Evolutionary conservation across 2,888 invertebrate species (phyloP).

Genomic region (Myathropa florea): DNA sequence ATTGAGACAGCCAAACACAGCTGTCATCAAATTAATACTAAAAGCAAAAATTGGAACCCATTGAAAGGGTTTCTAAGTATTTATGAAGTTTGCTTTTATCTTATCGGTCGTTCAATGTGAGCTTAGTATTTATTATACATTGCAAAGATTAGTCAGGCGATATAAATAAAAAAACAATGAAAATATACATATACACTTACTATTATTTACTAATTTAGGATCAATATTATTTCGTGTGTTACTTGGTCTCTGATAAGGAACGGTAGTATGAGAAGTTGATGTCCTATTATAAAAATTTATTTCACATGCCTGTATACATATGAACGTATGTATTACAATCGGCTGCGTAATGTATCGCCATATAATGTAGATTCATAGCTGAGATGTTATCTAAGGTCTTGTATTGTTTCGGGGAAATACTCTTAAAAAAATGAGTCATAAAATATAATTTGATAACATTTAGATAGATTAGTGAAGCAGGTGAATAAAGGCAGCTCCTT

Average conservation of each 20-base stretch:
- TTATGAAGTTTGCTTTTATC: constrained; percentile 40
- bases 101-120: constrained; percentile 42
- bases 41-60: not conserved
- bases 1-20: not conserved
- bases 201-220: not conserved
- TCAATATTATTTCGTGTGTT: not conserved
- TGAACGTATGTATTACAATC: not conserved
- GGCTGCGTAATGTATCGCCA: not conserved
- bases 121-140: not conserved
- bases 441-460: not conserved
- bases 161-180: constrained; percentile 7
- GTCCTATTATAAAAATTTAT: not conserved
- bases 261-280: not conserved
- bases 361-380: not conserved
- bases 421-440: not conserved
- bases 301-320: not conserved
- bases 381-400: not conserved
- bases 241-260: not conserved
- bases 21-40: constrained; percentile 7
- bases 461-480: not conserved
- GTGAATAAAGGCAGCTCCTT: not conserved
- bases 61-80: constrained; percentile 13
- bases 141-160: constrained; percentile 15
- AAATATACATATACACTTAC: not conserved
- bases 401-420: not conserved